Evolutionary conservation across 2,113 vertebrate genomes (phyloP).

Genomic region (Labeo rohita): DNA sequence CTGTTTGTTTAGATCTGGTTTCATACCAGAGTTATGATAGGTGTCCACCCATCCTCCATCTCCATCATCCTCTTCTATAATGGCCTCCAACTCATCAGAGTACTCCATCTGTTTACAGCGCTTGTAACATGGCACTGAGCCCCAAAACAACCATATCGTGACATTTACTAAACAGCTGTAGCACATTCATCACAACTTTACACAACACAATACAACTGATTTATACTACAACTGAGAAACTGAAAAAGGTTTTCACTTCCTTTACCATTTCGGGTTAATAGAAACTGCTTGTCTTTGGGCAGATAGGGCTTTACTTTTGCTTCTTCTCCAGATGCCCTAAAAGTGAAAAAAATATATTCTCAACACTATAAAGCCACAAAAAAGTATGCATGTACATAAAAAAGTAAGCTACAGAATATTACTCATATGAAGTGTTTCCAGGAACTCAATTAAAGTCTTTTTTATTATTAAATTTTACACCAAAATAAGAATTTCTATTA

Average conservation of each 20-base stretch:
- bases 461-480: neutral
- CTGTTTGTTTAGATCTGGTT: neutral
- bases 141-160: neutral
- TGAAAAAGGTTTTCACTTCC: neutral
- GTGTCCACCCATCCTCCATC: slow-evolving; percentile 99
- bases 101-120: slow-evolving; percentile 99
- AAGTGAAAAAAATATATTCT: slow-evolving; percentile 36
- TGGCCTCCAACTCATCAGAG: slow-evolving; percentile 95
- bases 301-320: slow-evolving; percentile 93
- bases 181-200: neutral
- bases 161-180: neutral
- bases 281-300: slow-evolving; percentile 93
- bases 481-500: neutral
- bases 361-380: neutral
- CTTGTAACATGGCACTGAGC: slow-evolving; percentile 93
- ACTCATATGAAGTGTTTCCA: neutral
- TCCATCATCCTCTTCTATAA: slow-evolving; percentile 99
- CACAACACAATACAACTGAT: neutral
- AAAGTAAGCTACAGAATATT: neutral
- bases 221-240: neutral
- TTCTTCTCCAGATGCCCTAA: slow-evolving; percentile 94
- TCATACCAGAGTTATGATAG: slow-evolving; percentile 91
- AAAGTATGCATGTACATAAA: neutral
- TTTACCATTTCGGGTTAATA: slow-evolving; percentile 96
- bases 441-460: too few species aligned